Percentiles rank a stretch among this genome's conserved stretches.
These are phyloP conservation scores for Doryteuthis pealeii DNA, from an alignment of 1,140 invertebrate species.

Conservation along the genomic window DNA sequence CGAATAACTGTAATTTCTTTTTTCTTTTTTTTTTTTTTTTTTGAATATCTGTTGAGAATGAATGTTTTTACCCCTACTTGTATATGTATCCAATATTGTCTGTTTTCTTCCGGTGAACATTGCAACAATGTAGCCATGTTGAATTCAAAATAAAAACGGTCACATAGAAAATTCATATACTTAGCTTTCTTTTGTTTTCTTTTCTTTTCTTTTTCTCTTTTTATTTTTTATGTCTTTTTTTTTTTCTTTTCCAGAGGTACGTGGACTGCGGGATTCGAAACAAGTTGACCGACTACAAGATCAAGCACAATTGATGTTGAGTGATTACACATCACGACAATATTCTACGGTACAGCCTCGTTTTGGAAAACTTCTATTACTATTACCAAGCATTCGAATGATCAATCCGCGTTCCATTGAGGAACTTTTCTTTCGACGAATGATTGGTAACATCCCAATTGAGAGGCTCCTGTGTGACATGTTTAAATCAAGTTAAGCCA, in stretches of 20 bases:
- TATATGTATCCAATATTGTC: too few species aligned
- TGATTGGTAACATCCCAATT: constrained; percentile 96
- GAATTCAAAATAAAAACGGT: too few species aligned
- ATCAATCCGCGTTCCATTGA: constrained; percentile 75
- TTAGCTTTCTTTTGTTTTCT: too few species aligned
- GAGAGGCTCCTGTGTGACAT: constrained; percentile 97
- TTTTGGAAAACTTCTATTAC: constrained; percentile 87
- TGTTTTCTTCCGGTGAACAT: too few species aligned
- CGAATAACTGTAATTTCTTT: too few species aligned
- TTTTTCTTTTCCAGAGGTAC: constrained; percentile 62
- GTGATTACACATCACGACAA: constrained; percentile 81
- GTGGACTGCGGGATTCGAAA: constrained; percentile 87
- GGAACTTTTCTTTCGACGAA: constrained; percentile 87
- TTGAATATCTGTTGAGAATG: too few species aligned
- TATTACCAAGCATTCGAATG: constrained; percentile 80
- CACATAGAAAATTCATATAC: too few species aligned
- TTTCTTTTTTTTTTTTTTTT: too few species aligned
- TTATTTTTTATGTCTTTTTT: too few species aligned
- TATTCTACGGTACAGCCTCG: constrained; percentile 76
- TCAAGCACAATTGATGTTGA: constrained; percentile 93
- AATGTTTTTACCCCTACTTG: too few species aligned
- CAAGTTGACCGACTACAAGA: constrained; percentile 97
- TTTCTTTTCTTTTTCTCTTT: too few species aligned
- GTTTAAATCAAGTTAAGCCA: constrained; percentile 65
- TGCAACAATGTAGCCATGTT: too few species aligned